Evolutionary conservation across 2,113 vertebrate genomes (phyloP), one percentile per base, ranked within the genome.

Genomic region (Halcyon senegalensis): DNA sequence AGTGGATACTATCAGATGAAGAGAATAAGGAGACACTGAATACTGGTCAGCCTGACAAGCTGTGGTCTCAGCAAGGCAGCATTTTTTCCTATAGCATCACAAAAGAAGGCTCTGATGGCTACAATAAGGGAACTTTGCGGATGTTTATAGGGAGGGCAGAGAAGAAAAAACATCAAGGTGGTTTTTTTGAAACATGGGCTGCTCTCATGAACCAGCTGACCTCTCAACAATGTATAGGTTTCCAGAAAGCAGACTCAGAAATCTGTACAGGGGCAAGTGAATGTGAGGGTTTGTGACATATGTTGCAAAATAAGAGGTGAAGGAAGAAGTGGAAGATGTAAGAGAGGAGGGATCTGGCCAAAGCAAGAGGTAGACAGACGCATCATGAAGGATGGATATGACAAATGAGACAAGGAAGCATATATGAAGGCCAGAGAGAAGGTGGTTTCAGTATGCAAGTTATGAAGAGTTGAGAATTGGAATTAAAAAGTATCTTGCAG

Each of bases 141-240:
- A 80, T 86, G 39, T 92, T 96, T 96, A 70, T 46, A 43, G 76
- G n/a, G 43, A 85, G 35, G 56, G 75, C 87, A 93, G 63, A 83
- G 51, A 19, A 48, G 37, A 68, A 74, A 31, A 90, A 92, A 92
- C 37, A 62, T 76, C 48, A 74, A 67, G 35, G 53, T 67, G 13
- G 5, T n/a, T 83, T 33, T 63, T 88, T 81, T 94, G 82, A 93
- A 93, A 84, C 23, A 19, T 30, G 48, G 17, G 30, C 74, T 94
- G 56, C n/a, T 84, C 9, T 91, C 51, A 19, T 46, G 84, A 95
- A 19, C 72, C 41, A 35, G 23, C 15, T 84, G 68, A 33, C 23
- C 28, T 80, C 41, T 84, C 31, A 58, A 31, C 35, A 88, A 10
- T 70, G 44, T 25, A 7, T 83, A 74, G 25, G 27, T 84, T 92